These are phyloP conservation scores for Drosophila austrosaltans DNA, from an alignment of 2,888 invertebrate genomes.

Conservation along the genomic window DNA sequence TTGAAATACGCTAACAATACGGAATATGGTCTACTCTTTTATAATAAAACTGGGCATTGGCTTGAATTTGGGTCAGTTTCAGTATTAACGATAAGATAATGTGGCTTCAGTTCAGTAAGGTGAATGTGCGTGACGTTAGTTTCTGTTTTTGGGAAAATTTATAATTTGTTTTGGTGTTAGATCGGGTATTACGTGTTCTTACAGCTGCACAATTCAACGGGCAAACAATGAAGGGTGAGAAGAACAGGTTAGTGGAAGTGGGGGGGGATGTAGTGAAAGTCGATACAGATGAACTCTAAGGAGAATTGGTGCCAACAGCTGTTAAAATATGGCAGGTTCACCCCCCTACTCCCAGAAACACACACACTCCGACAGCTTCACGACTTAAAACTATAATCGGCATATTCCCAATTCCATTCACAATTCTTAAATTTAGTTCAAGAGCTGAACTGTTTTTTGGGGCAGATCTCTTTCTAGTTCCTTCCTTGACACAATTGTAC, in stretches of 20 bases:
- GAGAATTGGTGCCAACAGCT: constrained; percentile 52
- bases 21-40: not conserved
- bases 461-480: constrained; percentile 11
- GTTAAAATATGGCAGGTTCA: constrained; percentile 34
- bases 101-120: not conserved
- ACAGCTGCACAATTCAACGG: not conserved
- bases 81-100: constrained; percentile 2
- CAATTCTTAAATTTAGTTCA: constrained; percentile 1
- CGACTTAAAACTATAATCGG: too few relatives aligned
- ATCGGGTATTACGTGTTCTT: constrained; percentile 1
- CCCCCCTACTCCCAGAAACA: not conserved
- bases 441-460: constrained; percentile 6
- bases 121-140: not conserved
- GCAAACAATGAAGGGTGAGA: not conserved
- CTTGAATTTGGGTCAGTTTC: constrained; percentile 5
- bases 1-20: not conserved
- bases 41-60: not conserved
- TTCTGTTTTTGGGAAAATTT: not conserved
- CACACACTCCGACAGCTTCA: too few relatives aligned
- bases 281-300: constrained; percentile 9
- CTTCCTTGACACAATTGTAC: constrained; percentile 59
- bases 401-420: not conserved
- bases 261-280: not conserved
- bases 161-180: not conserved
- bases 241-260: not conserved